Evolutionary conservation across 2,113 vertebrate genomes (phyloP).

Genomic region (Ochotona princeps): DNA sequence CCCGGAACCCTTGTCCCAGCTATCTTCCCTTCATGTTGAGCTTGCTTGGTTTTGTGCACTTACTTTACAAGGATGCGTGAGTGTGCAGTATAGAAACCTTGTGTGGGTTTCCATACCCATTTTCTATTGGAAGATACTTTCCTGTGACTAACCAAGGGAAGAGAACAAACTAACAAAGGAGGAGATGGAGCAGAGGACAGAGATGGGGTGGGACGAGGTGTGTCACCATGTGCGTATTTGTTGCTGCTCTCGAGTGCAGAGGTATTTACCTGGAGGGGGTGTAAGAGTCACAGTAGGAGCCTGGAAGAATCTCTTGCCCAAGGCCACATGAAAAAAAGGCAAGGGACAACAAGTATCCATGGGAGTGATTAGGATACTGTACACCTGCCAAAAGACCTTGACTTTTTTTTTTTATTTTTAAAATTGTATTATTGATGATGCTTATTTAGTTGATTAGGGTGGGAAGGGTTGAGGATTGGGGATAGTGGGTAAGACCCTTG

Average conservation of each 20-base stretch:
- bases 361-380: neutral
- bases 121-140: neutral
- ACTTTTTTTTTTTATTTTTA: neutral
- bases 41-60: neutral
- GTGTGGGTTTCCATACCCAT: neutral
- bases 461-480: too few relatives aligned
- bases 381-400: neutral
- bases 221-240: too few relatives aligned
- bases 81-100: neutral
- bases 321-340: neutral
- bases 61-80: neutral
- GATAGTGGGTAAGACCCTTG: too few relatives aligned
- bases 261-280: neutral
- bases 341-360: neutral
- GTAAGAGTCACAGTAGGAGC: fast-evolving
- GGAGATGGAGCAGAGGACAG: neutral
- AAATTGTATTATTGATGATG: too few relatives aligned
- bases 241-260: neutral
- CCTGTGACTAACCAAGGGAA: neutral
- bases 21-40: neutral
- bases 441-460: too few relatives aligned
- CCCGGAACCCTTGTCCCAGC: fast-evolving
- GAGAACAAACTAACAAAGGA: neutral
- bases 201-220: neutral
- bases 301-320: neutral